These are phyloP conservation scores for Ciconia stormi DNA, from an alignment of 2,113 vertebrate species.

Conservation along the genomic window DNA sequence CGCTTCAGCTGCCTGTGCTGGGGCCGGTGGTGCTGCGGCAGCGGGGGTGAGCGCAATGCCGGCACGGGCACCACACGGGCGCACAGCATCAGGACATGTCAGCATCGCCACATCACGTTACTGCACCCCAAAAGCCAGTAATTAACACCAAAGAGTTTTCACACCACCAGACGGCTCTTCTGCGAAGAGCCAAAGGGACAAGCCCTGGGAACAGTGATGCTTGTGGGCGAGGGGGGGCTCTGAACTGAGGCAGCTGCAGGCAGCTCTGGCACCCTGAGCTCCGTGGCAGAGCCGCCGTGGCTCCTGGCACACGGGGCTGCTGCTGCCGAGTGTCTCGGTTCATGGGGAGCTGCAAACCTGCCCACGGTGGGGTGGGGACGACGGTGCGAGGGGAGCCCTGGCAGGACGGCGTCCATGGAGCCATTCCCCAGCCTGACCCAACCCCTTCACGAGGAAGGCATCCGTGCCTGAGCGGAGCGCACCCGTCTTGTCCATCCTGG, in stretches of 20 bases:
- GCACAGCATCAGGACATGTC: accelerated
- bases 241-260: neutral
- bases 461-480: accelerated
- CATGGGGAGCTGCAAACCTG: neutral
- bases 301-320: neutral
- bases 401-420: neutral
- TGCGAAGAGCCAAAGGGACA: neutral
- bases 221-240: neutral
- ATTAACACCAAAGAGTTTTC: neutral
- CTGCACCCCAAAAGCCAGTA: neutral
- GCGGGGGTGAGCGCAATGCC: accelerated
- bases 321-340: neutral
- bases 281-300: neutral
- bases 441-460: neutral
- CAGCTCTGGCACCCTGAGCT: neutral
- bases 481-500: neutral
- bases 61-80: accelerated
- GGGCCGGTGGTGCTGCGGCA: accelerated
- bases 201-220: neutral
- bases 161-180: neutral
- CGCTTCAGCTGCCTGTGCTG: accelerated
- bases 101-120: neutral
- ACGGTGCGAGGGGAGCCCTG: neutral
- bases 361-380: accelerated
- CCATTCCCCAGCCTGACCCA: neutral